Percentiles rank a stretch among this genome's conserved stretches.
phyloP scores from a whole-genome alignment of 2,888 invertebrate species.

The Phlogophora meticulosa region DNA sequence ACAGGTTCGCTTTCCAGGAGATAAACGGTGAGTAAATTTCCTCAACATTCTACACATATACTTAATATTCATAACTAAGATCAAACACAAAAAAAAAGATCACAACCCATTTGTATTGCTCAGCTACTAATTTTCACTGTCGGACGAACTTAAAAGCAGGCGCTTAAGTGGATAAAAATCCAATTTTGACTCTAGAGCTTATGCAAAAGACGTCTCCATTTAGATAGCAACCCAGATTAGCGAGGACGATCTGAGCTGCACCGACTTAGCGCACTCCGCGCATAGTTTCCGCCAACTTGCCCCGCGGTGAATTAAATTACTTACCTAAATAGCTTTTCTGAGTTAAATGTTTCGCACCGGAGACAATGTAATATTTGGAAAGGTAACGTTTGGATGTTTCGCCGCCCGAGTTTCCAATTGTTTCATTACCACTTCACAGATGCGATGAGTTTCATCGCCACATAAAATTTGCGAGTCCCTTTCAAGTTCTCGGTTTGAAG shows the following conservation, averaged over 20 bases:
- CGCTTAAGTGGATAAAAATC: conserved; percentile 79
- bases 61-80: neutral
- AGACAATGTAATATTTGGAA: conserved; percentile 78
- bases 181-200: conserved; percentile 79
- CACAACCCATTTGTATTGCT: conserved; percentile 53
- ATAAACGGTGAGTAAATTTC: conserved; percentile 94
- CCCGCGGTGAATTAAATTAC: conserved; percentile 82
- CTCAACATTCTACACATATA: conserved; percentile 10
- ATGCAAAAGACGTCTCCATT: conserved; percentile 82
- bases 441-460: conserved; percentile 72
- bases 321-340: conserved; percentile 83
- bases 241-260: conserved; percentile 74
- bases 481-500: conserved; percentile 63
- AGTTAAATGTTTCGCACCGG: conserved; percentile 75
- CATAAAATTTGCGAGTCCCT: conserved; percentile 72
- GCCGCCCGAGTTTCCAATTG: conserved; percentile 72
- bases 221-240: conserved; percentile 81
- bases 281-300: conserved; percentile 81
- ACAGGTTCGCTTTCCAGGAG: conserved; percentile 99
- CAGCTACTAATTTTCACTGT: conserved; percentile 57
- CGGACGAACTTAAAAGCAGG: conserved; percentile 68
- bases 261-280: conserved; percentile 75
- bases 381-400: conserved; percentile 74
- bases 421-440: conserved; percentile 73
- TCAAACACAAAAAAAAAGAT: too few relatives aligned